Evolutionary conservation across 2,797 vertebrate genomes (phyloP).

Genomic region (Enteromius paludinosus): DNA sequence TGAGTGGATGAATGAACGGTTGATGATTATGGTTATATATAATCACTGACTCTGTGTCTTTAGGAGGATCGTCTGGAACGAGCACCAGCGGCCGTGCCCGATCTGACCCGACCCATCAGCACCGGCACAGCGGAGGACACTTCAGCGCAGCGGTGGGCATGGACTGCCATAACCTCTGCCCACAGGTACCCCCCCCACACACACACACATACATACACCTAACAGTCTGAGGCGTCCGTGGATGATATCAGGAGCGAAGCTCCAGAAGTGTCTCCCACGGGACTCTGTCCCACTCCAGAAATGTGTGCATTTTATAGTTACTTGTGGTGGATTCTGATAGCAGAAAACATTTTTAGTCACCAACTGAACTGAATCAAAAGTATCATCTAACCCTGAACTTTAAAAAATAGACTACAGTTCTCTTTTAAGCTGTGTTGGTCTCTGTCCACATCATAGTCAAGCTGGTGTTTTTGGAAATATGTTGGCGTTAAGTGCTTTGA

Average conservation of each 20-base stretch:
- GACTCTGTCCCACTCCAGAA: neutral
- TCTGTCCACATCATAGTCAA: too few species aligned
- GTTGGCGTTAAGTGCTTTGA: too few species aligned
- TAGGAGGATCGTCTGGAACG: constrained; percentile 97
- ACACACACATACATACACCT: constrained; percentile 59
- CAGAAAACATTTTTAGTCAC: too few species aligned
- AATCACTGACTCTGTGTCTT: constrained; percentile 39
- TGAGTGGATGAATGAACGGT: too few species aligned
- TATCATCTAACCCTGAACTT: too few species aligned
- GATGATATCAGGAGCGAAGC: neutral
- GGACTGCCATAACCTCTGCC: constrained; percentile 97
- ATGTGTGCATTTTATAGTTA: neutral
- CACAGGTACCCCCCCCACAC: constrained; percentile 81
- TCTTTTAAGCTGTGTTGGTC: too few species aligned
- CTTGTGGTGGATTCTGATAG: neutral
- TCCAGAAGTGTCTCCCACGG: too few species aligned
- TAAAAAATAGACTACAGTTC: too few species aligned
- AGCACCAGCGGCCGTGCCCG: constrained; percentile 97
- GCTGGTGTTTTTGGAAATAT: too few species aligned
- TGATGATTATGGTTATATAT: too few species aligned
- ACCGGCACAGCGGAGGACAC: constrained; percentile 96
- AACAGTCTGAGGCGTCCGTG: constrained; percentile 78
- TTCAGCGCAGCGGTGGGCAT: constrained; percentile 93
- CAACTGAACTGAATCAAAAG: too few species aligned
- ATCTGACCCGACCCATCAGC: constrained; percentile 98